These are phyloP conservation scores for Ondatra zibethicus DNA, from an alignment of 2,113 vertebrate genomes.

Conservation along the genomic window DNA sequence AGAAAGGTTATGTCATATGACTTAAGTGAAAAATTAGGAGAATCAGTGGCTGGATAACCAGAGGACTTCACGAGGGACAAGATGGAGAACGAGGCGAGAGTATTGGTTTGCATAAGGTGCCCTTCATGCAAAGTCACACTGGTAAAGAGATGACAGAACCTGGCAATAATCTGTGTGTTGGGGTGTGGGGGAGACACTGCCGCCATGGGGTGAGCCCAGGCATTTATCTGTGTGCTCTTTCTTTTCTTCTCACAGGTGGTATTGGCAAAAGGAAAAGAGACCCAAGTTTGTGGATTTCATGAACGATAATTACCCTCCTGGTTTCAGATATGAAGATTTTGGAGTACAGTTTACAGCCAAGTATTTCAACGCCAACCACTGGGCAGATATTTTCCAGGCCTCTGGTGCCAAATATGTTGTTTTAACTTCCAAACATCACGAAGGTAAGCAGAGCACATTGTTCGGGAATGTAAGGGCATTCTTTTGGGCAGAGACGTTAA, in stretches of 20 bases:
- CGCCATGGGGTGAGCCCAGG: not conserved
- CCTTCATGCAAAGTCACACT: not conserved
- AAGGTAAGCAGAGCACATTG: slow-evolving; percentile 88
- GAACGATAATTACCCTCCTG: slow-evolving; percentile 93
- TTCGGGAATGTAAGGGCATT: not conserved
- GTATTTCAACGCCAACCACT: slow-evolving; percentile 93
- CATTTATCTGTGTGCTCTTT: not conserved
- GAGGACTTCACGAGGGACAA: not conserved
- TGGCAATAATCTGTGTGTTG: not conserved
- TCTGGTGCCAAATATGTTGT: slow-evolving; percentile 98
- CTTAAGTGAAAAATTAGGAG: slow-evolving; percentile 9
- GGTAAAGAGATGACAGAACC: not conserved
- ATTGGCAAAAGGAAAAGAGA: slow-evolving; percentile 91
- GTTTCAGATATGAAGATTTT: slow-evolving; percentile 95
- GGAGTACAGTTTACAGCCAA: slow-evolving; percentile 93
- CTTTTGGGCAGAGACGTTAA: slow-evolving; percentile 41
- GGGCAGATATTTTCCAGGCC: slow-evolving; percentile 92
- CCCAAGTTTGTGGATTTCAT: slow-evolving; percentile 92
- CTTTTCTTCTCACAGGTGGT: slow-evolving; percentile 89
- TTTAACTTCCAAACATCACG: slow-evolving; percentile 98
- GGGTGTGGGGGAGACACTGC: not conserved
- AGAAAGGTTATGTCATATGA: not conserved
- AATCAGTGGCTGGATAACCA: not conserved
- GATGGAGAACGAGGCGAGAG: not conserved
- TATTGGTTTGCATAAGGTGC: not conserved